Conservation (phyloP, 2,113 vertebrate species). For the Larimichthys polyactis region DNA sequence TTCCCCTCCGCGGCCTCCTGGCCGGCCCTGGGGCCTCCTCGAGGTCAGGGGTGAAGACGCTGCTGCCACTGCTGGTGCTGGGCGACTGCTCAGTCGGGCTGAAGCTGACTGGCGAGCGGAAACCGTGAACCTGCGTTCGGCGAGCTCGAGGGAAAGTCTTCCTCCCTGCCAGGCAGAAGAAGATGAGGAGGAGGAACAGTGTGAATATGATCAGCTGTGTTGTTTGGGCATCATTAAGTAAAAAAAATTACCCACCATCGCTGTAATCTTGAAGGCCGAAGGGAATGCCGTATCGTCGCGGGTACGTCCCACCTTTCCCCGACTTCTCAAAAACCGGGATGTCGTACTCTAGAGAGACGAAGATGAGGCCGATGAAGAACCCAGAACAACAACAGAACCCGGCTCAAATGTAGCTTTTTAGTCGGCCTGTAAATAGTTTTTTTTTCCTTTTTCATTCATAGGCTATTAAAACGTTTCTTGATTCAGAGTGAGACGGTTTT, state of each 20-base stretch:
- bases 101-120: constrained; percentile 95
- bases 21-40: constrained; percentile 88
- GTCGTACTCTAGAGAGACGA: constrained; percentile 89
- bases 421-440: no score
- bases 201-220: neutral
- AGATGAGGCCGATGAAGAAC: neutral
- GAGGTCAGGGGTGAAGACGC: constrained; percentile 92
- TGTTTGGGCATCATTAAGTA: neutral
- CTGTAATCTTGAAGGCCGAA: constrained; percentile 96
- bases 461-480: neutral
- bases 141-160: constrained; percentile 97
- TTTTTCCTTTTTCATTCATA: neutral
- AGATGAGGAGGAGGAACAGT: neutral
- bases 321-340: constrained; percentile 97
- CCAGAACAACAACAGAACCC: no score
- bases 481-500: no score
- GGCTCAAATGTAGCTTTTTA: no score
- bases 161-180: constrained; percentile 85
- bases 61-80: constrained; percentile 98
- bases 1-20: constrained; percentile 86
- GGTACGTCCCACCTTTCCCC: constrained; percentile 97
- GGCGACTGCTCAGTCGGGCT: constrained; percentile 95
- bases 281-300: constrained; percentile 93
- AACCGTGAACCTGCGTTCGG: constrained; percentile 93
- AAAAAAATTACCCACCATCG: constrained; percentile 79